phyloP scores from a whole-genome alignment of 2,113 vertebrate genomes.

The Corythornis madagascariensis region DNA sequence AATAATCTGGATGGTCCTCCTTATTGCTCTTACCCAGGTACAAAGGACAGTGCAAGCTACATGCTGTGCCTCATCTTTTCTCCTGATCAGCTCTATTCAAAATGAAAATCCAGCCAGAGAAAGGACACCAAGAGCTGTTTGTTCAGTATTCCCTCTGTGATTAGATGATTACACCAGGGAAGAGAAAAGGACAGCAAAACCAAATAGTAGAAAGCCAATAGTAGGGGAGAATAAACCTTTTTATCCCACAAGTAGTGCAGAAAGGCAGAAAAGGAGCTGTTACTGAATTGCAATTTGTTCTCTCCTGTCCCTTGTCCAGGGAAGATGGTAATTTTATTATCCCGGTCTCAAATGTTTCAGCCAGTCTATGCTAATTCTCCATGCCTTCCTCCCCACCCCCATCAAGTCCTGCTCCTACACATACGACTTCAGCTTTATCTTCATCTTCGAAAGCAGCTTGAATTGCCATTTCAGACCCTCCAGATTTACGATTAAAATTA shows the following conservation, averaged over 20 bases:
- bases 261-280: background rate
- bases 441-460: conserved; percentile 52
- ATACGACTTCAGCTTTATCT: conserved; percentile 44
- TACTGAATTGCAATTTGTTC: background rate
- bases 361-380: background rate
- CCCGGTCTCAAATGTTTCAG: background rate
- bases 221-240: background rate
- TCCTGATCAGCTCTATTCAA: background rate
- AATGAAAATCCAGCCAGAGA: background rate
- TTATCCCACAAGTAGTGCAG: background rate
- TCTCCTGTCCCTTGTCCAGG: background rate
- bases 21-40: background rate
- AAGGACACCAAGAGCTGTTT: conserved; percentile 2
- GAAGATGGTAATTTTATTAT: background rate
- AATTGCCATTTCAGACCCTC: background rate
- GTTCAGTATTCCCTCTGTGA: conserved; percentile 3
- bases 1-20: background rate
- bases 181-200: background rate
- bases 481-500: conserved; percentile 71
- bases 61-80: conserved; percentile 7
- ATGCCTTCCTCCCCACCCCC: background rate
- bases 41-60: background rate
- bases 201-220: background rate
- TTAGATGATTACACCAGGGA: background rate
- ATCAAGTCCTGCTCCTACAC: background rate